Evolutionary conservation across 1,140 invertebrate genomes (phyloP).

Genomic region (Hycleus cichorii): DNA sequence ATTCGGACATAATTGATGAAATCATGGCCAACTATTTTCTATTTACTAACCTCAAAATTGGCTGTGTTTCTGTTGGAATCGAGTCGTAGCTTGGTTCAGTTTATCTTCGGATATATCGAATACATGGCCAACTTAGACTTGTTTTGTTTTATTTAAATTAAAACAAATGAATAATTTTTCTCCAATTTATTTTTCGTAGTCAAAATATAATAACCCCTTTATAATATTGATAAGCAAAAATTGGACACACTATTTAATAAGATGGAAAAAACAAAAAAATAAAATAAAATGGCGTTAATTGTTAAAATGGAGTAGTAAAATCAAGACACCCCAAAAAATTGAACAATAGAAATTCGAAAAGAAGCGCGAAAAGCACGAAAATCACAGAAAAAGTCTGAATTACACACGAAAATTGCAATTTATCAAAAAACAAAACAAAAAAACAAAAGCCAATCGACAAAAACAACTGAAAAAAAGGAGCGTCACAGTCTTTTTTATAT

Average conservation of each 20-base stretch:
- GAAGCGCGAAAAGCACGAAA: slow-evolving; percentile 2
- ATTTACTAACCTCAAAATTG: too few relatives aligned
- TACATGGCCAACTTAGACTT: too few relatives aligned
- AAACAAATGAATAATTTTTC: background rate
- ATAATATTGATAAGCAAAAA: slow-evolving; percentile 34
- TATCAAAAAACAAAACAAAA: background rate
- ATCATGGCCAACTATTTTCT: too few relatives aligned
- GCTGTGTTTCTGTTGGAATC: too few relatives aligned
- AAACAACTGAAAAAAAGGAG: slow-evolving; percentile 6
- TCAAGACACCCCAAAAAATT: too few relatives aligned
- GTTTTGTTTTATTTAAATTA: too few relatives aligned
- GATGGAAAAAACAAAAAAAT: slow-evolving; percentile 7
- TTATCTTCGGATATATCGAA: too few relatives aligned
- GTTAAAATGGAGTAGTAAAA: too few relatives aligned
- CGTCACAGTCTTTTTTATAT: slow-evolving; percentile 14
- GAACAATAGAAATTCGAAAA: too few relatives aligned
- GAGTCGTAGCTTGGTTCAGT: too few relatives aligned
- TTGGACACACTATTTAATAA: slow-evolving; percentile 31
- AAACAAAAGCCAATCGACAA: background rate
- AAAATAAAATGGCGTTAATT: background rate
- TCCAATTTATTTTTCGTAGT: slow-evolving; percentile 33
- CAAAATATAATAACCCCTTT: slow-evolving; percentile 37
- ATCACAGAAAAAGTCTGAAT: background rate
- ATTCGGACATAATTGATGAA: too few relatives aligned
- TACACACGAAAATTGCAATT: too few relatives aligned